Evolutionary conservation across 2,797 vertebrate genomes (phyloP), one percentile per base, ranked within the genome.

Genomic region (Mus spretus): DNA sequence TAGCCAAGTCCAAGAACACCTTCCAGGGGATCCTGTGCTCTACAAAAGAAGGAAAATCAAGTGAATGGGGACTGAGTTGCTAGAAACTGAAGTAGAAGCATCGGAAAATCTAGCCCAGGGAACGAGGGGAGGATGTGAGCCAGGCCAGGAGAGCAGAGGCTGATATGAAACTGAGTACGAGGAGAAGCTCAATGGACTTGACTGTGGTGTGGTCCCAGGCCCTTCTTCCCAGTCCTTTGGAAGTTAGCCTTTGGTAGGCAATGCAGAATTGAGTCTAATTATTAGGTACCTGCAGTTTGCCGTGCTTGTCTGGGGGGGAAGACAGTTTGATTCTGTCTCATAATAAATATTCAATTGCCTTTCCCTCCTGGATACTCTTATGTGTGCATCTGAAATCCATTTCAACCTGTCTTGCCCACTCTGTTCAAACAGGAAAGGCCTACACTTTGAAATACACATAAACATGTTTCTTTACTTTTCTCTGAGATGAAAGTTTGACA

Each of bases 101-200:
- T 20, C 0, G 1, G n/a, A 77, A 91, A 79, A 91, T 24, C 8
- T 24, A 72, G 31, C 1, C 19, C n/a, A n/a, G 26, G 57, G 40
- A 63, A 50, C 1, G 67, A 34, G 5, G 7, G 3, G 8, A 92
- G 24, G 2, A 11, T 11, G 12, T 22, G 26, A 67, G 26, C 2
- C 3, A 85, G 61, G 26, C 2, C 3, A 85, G 61, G 19, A 50
- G 37, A 11, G 47, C 34, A 3, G 1, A 15, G 65, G 10, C 14
- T 19, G 4, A 22, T 1, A 0, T 0, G 3, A 14, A 4, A 40
- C 6, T 24, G 57, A 65, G 31, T 1, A 1, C 7, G 31, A 37
- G 72, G 40, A 59, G 70, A 15, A 78, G 6, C 9, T 24, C 6
- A 11, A 14, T 57, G 63, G 63, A 6, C 53, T 59, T 13, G 34